Conservation (phyloP, 2,888 invertebrate genomes). For the Melanotus villosus region DNA sequence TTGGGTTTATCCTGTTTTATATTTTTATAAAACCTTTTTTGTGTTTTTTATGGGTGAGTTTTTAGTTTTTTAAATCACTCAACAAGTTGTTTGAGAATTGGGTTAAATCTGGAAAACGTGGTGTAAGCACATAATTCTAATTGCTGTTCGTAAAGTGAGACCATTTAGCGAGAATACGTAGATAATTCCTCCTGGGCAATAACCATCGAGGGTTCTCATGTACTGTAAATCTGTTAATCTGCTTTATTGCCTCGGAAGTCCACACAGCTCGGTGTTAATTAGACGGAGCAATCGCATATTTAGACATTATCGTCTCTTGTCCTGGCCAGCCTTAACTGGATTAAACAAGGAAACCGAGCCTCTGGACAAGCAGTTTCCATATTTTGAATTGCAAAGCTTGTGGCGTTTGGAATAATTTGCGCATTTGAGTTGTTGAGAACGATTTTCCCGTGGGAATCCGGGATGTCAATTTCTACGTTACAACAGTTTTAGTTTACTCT, state of each 20-base stretch:
- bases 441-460: no score
- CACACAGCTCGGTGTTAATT: conserved; percentile 24
- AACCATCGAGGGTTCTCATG: conserved; percentile 21
- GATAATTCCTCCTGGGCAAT: conserved; percentile 9
- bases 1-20: no score
- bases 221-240: conserved; percentile 23
- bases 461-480: no score
- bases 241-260: conserved; percentile 18
- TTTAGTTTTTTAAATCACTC: no score
- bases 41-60: no score
- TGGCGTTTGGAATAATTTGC: background rate
- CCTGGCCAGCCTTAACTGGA: conserved; percentile 6
- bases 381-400: conserved; percentile 18
- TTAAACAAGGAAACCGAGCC: conserved; percentile 8
- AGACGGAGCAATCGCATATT: conserved; percentile 23
- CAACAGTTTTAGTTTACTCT: no score
- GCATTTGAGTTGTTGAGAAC: background rate
- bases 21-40: no score
- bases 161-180: background rate
- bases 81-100: no score
- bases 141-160: background rate
- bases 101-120: no score
- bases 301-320: conserved; percentile 24
- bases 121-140: background rate
- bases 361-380: background rate